Evolutionary conservation across 2,888 invertebrate genomes (phyloP).

Genomic region (Drosophila sordidula): DNA sequence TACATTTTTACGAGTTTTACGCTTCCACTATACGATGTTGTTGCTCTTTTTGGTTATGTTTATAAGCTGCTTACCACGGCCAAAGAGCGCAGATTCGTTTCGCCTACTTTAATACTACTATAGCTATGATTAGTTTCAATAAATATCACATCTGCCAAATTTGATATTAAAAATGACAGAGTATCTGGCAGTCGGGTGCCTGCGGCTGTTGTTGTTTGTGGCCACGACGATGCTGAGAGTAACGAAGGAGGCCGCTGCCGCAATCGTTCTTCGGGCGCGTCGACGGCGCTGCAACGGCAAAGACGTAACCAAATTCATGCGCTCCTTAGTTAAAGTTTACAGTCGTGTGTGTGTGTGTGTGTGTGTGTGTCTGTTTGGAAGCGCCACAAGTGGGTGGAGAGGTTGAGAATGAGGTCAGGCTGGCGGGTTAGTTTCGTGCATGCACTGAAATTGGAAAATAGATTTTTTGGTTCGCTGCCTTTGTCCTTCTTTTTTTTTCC

Average conservation of each 20-base stretch:
- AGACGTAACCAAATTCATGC: constrained; percentile 72
- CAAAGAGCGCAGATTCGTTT: background rate
- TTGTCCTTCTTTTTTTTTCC: constrained; percentile 50
- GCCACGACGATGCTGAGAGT: constrained; percentile 52
- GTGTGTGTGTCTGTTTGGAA: constrained; percentile 53
- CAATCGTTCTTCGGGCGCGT: constrained; percentile 55
- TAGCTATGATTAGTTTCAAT: too few species aligned
- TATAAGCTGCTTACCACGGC: background rate
- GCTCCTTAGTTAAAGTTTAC: constrained; percentile 55
- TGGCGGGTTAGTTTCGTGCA: constrained; percentile 59
- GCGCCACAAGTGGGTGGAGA: constrained; percentile 79
- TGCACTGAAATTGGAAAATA: constrained; percentile 81
- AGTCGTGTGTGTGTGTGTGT: constrained; percentile 12
- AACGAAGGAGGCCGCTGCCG: constrained; percentile 59
- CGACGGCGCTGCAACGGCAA: constrained; percentile 51
- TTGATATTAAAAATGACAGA: background rate
- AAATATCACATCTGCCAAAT: too few species aligned
- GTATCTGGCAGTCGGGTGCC: background rate
- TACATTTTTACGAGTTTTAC: constrained; percentile 81
- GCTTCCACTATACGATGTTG: constrained; percentile 57
- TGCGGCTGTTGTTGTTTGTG: constrained; percentile 38
- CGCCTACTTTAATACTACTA: too few species aligned
- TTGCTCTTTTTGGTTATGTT: constrained; percentile 31
- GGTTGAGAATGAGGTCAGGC: constrained; percentile 37
- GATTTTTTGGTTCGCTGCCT: constrained; percentile 80